Base-by-base conservation (phyloP, 2,888 invertebrate genomes). In the Cremastobaeus sp. region DNA sequence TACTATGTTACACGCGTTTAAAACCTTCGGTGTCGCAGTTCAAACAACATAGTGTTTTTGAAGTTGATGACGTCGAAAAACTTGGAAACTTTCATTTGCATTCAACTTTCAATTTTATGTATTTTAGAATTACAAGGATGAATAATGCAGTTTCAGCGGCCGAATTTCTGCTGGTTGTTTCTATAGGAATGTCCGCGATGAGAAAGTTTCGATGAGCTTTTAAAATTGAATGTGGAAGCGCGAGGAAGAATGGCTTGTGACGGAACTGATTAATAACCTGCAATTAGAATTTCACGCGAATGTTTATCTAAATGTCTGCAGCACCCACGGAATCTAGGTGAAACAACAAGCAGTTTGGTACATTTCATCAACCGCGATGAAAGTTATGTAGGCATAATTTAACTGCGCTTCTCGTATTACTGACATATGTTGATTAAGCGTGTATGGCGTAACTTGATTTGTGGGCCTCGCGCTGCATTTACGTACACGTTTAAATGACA, bases 371-470 rank as follows among this genome's bases (percentile, higher is more conserved):
- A 43, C 57, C 3, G 34, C 14, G 4, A 43, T 30, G 41, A 52
- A 57, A 59, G 37, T 70, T 57, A 70, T 52, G 37, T 18, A 48
- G 55, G 28, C 48, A 45, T 65, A 60, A 60, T 57, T 68, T 37
- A 55, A 35, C 48, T 11, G 47, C 34, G 35, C 30, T 39, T 60
- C 65, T 41, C 50, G 32, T 41, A 57, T 62, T 41, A 69, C 68
- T 59, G 64, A 52, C 50, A 54, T 74, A 59, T 60, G 72, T 66
- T 72, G 55, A 69, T 69, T 57, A 59, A 69, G 57, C 74, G 20
- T 66, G 64, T 69, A 69, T 62, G 69, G 28, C 60, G 35, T 68
- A 74, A 69, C 59, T 65, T 52, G 55, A 74, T 74, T 69, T 74
- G 68, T 47, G 64, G 74, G 37, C 59, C 65, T 55, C 45, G 37